Percentiles rank a stretch among this genome's conserved stretches.
Conservation (phyloP, 2,888 invertebrate genomes). For the Patella caerulea region DNA sequence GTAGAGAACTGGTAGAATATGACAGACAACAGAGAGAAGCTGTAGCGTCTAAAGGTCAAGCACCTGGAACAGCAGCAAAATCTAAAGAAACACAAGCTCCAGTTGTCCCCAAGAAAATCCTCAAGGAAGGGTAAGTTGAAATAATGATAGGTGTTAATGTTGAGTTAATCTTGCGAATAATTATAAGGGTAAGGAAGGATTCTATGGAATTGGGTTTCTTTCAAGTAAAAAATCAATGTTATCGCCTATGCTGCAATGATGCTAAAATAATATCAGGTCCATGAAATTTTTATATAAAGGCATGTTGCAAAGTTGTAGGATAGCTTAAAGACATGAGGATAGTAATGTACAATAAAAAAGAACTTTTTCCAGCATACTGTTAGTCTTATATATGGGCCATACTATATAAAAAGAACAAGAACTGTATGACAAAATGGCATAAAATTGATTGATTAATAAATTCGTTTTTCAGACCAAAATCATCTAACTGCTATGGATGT, state of each 20-base stretch:
- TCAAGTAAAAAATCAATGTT: no score
- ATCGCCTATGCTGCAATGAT: no score
- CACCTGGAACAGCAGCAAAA: constrained; percentile 27
- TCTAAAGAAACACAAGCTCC: constrained; percentile 17
- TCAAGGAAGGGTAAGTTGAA: constrained; percentile 38
- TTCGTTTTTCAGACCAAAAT: constrained; percentile 39
- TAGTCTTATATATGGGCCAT: no score
- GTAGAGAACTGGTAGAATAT: constrained; percentile 91
- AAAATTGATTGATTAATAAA: no score
- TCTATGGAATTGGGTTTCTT: no score
- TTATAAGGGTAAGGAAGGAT: background rate
- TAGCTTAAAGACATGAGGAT: no score
- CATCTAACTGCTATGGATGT: constrained; percentile 74
- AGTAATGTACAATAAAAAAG: no score
- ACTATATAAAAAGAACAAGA: no score
- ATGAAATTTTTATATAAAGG: background rate
- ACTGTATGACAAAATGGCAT: no score
- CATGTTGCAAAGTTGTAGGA: background rate
- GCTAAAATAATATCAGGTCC: background rate
- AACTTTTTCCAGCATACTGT: no score
- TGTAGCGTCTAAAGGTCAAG: constrained; percentile 46
- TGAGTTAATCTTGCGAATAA: background rate
- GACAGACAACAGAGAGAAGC: constrained; percentile 77
- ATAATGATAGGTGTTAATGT: background rate
- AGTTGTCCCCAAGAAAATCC: constrained; percentile 24